Evolutionary conservation across 2,888 invertebrate species (phyloP).

Genomic region (Diplazon laetatorius): DNA sequence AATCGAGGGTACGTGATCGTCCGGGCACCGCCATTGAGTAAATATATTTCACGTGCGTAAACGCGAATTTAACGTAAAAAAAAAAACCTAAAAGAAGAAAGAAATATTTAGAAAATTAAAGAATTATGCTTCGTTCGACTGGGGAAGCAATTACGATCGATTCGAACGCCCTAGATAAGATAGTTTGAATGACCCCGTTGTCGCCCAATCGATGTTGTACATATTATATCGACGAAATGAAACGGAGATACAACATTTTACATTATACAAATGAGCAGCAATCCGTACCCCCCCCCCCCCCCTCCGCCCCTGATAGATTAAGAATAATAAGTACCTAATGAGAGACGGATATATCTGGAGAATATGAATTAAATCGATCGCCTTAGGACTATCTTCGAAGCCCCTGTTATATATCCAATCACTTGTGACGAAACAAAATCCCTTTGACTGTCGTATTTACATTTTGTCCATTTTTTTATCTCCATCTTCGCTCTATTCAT

Average conservation of each 20-base stretch:
- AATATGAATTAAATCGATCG: conserved; percentile 45
- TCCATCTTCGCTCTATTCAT: conserved; percentile 10
- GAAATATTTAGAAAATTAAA: too few species aligned
- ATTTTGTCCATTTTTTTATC: conserved; percentile 4
- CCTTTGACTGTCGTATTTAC: conserved; percentile 6
- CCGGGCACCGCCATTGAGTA: background rate
- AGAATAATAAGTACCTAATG: conserved; percentile 44
- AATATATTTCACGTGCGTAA: conserved; percentile 4
- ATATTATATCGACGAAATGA: conserved; percentile 53
- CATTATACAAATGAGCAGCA: conserved; percentile 51
- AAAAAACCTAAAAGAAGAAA: too few species aligned
- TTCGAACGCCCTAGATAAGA: conserved; percentile 29
- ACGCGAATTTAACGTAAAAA: background rate
- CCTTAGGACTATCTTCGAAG: conserved; percentile 32
- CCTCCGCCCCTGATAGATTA: conserved; percentile 35
- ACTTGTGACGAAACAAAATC: conserved; percentile 48
- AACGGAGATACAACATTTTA: conserved; percentile 42
- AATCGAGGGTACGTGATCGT: conserved; percentile 6
- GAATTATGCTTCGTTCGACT: background rate
- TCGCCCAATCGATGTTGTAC: conserved; percentile 60
- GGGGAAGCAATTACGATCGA: conserved; percentile 12
- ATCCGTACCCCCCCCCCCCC: conserved; percentile 49
- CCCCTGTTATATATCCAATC: conserved; percentile 21
- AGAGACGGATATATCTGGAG: conserved; percentile 44
- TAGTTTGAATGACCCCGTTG: conserved; percentile 39